Evolutionary conservation across 2,888 invertebrate genomes (phyloP).

Genomic region (Linnaemya vulpina): DNA sequence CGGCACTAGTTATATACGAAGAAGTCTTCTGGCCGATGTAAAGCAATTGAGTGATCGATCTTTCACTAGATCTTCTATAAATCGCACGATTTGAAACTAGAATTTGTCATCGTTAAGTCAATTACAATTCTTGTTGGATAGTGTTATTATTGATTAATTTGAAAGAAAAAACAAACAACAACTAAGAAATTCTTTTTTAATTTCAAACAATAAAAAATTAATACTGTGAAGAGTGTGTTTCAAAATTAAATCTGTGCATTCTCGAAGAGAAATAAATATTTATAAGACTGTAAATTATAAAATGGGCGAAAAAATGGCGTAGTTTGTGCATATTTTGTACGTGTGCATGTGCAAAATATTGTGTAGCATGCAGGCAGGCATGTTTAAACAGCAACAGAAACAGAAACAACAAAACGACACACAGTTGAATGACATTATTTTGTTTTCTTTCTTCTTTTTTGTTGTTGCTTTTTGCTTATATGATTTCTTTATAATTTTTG

Average conservation of each 20-base stretch:
- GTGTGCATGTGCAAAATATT: conserved; percentile 13
- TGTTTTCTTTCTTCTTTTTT: conserved; percentile 33
- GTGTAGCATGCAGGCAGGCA: conserved; percentile 7
- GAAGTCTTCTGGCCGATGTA: too few relatives aligned
- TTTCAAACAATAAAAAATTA: conserved; percentile 3
- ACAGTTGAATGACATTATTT: conserved; percentile 66
- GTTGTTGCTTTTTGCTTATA: not conserved
- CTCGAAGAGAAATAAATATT: not conserved
- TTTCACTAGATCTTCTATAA: too few relatives aligned
- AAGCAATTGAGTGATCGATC: too few relatives aligned
- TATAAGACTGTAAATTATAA: conserved; percentile 22
- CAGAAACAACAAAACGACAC: conserved; percentile 24
- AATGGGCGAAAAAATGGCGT: conserved; percentile 52
- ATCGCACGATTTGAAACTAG: too few relatives aligned
- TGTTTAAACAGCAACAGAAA: conserved; percentile 22
- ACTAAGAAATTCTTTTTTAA: not conserved
- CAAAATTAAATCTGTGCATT: conserved; percentile 6
- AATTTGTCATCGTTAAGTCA: too few relatives aligned
- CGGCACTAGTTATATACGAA: too few relatives aligned
- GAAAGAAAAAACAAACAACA: not conserved
- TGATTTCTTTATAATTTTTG: conserved; percentile 48
- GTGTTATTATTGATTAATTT: not conserved
- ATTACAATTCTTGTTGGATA: too few relatives aligned
- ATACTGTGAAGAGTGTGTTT: not conserved
- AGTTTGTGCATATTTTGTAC: not conserved